These are phyloP conservation scores for Rhizomys pruinosus DNA, from an alignment of 2,113 vertebrate genomes.

Conservation along the genomic window DNA sequence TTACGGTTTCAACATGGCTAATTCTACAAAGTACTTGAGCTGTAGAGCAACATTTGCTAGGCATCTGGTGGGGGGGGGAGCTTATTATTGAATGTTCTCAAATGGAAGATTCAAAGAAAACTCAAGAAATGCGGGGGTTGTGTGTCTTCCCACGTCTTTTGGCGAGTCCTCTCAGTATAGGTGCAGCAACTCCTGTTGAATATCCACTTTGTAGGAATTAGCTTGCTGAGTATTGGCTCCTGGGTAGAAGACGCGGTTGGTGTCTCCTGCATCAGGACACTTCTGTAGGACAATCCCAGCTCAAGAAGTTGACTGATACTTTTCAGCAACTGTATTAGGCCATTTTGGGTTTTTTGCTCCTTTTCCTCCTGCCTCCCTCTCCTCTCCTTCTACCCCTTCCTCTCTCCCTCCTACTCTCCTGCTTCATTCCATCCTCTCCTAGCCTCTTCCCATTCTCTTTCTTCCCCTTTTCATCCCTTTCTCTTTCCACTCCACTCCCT, in stretches of 20 bases:
- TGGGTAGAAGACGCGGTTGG: fast-evolving
- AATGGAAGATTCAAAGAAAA: slow-evolving; percentile 19
- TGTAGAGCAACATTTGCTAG: not conserved
- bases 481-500: not conserved
- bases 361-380: not conserved
- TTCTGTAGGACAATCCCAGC: not conserved
- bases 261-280: not conserved
- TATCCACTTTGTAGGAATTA: not conserved
- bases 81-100: not conserved
- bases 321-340: not conserved
- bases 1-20: not conserved
- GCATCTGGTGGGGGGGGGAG: not conserved
- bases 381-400: not conserved
- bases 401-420: fast-evolving
- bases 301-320: not conserved
- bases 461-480: too few relatives aligned
- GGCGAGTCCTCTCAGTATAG: not conserved
- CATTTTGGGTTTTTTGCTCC: not conserved
- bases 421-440: too few relatives aligned
- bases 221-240: not conserved
- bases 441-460: too few relatives aligned
- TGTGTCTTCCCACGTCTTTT: not conserved
- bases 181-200: not conserved
- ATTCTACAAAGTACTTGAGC: not conserved
- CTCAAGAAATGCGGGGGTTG: not conserved